Evolutionary conservation across 2,113 vertebrate genomes (phyloP).

Genomic region (Otus sunia): DNA sequence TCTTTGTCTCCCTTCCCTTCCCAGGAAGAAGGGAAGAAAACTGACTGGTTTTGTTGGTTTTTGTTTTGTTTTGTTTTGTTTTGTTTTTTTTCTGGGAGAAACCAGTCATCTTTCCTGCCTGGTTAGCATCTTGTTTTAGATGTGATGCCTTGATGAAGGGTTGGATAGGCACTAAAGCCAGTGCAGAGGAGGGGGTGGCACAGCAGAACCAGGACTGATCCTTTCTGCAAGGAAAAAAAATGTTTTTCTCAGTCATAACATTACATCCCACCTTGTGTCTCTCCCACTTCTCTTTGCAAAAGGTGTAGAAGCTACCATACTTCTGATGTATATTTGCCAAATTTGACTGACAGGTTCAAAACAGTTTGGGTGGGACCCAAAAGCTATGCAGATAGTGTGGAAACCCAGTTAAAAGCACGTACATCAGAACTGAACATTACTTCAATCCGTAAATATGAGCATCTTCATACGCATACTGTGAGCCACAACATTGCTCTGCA

Average conservation of each 20-base stretch:
- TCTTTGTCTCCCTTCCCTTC: not conserved
- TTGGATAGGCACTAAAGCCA: not conserved
- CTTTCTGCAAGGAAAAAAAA: not conserved
- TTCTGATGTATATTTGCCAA: not conserved
- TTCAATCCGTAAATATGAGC: not conserved
- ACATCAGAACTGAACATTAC: not conserved
- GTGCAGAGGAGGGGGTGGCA: not conserved
- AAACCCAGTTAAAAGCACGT: not conserved
- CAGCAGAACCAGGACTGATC: not conserved
- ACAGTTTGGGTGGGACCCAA: not conserved
- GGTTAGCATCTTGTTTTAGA: not conserved
- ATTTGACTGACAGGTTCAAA: not conserved
- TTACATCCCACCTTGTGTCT: not conserved
- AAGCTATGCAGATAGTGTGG: not conserved
- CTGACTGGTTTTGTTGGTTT: no score
- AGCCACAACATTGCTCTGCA: not conserved
- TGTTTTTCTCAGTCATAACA: not conserved
- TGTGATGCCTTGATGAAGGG: not conserved
- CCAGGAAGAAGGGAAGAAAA: not conserved
- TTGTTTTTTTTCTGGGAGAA: not conserved
- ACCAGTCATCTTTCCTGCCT: not conserved
- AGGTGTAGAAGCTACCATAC: not conserved
- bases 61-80: not conserved
- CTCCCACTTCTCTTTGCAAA: not conserved
- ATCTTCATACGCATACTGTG: not conserved